Evolutionary conservation across 2,113 vertebrate species (phyloP).

Genomic region (Donacobius atricapilla): DNA sequence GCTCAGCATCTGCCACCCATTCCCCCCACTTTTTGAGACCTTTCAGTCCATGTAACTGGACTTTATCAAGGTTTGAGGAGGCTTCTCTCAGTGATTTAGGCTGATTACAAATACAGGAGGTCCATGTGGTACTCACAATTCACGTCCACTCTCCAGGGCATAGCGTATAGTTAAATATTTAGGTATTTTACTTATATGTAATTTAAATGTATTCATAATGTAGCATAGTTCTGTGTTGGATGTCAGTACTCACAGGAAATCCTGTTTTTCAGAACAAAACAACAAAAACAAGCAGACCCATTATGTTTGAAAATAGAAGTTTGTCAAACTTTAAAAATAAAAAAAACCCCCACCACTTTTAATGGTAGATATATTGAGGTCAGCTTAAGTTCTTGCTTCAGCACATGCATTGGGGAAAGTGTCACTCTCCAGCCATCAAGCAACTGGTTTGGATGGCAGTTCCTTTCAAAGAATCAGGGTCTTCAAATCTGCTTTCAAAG

Average conservation of each 20-base stretch:
- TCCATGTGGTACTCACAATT: background rate
- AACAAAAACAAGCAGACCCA: background rate
- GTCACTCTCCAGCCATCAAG: background rate
- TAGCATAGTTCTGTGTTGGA: background rate
- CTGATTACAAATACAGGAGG: background rate
- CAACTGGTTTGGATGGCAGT: background rate
- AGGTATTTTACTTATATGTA: background rate
- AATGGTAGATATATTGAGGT: background rate
- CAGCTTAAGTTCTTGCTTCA: background rate
- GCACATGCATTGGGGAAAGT: background rate
- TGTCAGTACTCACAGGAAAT: background rate
- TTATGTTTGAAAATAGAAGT: background rate
- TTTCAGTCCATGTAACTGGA: background rate
- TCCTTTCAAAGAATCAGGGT: background rate
- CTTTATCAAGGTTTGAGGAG: background rate
- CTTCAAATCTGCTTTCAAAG: background rate
- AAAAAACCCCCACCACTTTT: accelerated
- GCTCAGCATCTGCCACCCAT: background rate
- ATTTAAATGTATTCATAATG: background rate
- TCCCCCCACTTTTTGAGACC: background rate
- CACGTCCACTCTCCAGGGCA: background rate
- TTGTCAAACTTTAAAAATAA: background rate
- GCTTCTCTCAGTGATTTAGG: background rate
- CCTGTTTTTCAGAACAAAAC: background rate
- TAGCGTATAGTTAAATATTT: background rate